Evolutionary conservation across 2,888 invertebrate genomes (phyloP).

Genomic region (Hirtodrosophila trivittata): DNA sequence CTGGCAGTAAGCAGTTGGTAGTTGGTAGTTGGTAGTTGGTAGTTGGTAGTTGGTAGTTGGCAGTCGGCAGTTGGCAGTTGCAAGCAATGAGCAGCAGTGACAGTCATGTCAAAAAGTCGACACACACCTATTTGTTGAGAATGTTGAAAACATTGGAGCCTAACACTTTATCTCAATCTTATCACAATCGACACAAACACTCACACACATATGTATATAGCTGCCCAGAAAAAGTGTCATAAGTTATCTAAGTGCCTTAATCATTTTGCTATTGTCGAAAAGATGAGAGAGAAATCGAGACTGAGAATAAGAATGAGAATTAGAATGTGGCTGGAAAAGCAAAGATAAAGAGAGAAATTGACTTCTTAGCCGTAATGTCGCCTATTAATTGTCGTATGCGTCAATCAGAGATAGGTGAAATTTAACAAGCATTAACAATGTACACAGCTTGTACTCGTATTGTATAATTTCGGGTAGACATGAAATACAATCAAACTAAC

Average conservation of each 20-base stretch:
- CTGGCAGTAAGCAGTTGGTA: conserved; percentile 15
- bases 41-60: background rate
- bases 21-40: background rate
- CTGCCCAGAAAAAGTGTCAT: background rate
- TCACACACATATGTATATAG: conserved; percentile 1
- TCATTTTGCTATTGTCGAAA: too few relatives aligned
- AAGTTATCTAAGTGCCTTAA: too few relatives aligned
- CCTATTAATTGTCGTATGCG: conserved; percentile 49
- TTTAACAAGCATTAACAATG: conserved; percentile 40
- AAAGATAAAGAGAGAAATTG: conserved; percentile 1
- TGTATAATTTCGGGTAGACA: conserved; percentile 15
- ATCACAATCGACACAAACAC: conserved; percentile 37
- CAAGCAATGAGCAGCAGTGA: conserved; percentile 1
- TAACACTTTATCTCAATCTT: conserved; percentile 53
- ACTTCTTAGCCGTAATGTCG: conserved; percentile 56
- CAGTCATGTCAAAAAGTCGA: conserved; percentile 41
- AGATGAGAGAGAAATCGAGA: background rate
- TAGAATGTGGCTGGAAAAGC: background rate
- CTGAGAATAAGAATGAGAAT: background rate
- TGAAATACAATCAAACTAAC: conserved; percentile 36
- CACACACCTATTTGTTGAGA: conserved; percentile 40
- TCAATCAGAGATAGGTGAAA: conserved; percentile 44
- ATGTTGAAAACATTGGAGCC: conserved; percentile 17
- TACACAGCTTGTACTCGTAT: conserved; percentile 34
- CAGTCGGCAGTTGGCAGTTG: background rate